Base-by-base conservation (phyloP, 2,113 vertebrate species). In the Macrotus californicus region DNA sequence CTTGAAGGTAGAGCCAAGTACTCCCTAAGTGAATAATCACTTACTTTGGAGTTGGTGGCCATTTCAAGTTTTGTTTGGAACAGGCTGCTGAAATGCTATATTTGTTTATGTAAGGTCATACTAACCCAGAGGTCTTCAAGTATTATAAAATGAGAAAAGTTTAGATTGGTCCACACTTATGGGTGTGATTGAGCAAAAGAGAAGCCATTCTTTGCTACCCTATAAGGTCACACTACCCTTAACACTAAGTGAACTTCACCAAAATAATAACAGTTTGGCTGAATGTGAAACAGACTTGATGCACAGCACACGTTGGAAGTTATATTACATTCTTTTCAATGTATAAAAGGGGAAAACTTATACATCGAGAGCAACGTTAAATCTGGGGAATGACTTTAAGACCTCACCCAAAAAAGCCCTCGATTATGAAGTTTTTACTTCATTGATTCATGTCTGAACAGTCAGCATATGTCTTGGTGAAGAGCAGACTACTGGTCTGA, bases 21-120 rank as follows among this genome's bases (percentile, higher is more conserved):
- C 98, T 98, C 98, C 98, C 98, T 98, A 98, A 98, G 98, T 98
- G 98, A 98, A 98, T 98, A 98, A 98, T 98, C 98, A 96, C 97
- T 98, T 97, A 96, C 94, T 94, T 96, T 96, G 94, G 97, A 98
- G 92, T 95, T 96, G 89, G 97, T 98, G 82, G 94, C 97, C 98
- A 97, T 98, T 98, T 98, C 93, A 97, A 95, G 94, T 97, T 98
- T 98, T 97, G 96, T 97, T 98, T 96, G 0, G 96, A 98, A 97
- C 93, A 98, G 97, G 95, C 97, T 96, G 93, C 94, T 98, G 97
- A 98, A 98, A 98, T 98, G 97, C 88, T 97, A 95, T 97, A 97
- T 98, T 98, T 98, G 97, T 98, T 98, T 97, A 98, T 97, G 96
- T 98, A 97, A 98, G 98, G 98, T 99, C 98, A 97, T 96, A 96